Evolutionary conservation across 2,888 invertebrate species (phyloP).

Genomic region (Eupithecia inturbata): DNA sequence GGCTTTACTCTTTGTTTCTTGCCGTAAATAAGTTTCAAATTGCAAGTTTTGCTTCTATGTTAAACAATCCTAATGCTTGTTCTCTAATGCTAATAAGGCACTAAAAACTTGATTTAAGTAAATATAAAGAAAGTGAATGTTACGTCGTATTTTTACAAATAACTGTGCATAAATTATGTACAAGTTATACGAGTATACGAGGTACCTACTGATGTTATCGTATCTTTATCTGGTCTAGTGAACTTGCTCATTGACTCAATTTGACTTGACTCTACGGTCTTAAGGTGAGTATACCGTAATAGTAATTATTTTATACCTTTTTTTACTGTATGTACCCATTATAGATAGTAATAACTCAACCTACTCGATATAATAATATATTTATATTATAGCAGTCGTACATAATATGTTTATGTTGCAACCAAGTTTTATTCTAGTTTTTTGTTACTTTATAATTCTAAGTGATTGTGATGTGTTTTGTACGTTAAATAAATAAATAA

Average conservation of each 20-base stretch:
- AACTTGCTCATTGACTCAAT: background rate
- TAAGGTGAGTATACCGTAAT: too few species aligned
- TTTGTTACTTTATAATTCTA: too few species aligned
- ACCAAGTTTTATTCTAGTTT: too few species aligned
- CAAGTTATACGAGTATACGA: background rate
- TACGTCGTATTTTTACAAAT: background rate
- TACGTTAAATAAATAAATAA: too few species aligned
- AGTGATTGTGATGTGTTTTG: too few species aligned
- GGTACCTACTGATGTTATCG: background rate
- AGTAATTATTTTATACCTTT: too few species aligned
- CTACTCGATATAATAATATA: too few species aligned
- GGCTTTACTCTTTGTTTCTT: conserved; percentile 21
- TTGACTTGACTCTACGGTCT: background rate
- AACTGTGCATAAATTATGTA: background rate
- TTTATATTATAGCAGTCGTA: too few species aligned
- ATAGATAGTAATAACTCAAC: too few species aligned
- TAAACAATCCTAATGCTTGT: background rate
- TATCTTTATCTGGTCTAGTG: background rate
- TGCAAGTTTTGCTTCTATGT: background rate
- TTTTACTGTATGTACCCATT: too few species aligned
- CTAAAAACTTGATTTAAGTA: conserved; percentile 6
- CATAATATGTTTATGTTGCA: too few species aligned
- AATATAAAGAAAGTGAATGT: conserved; percentile 19
- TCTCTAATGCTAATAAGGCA: background rate
- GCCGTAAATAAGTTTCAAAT: background rate